These are phyloP conservation scores for Micronycteris hirsuta DNA, from an alignment of 2,113 vertebrate species.

Conservation along the genomic window DNA sequence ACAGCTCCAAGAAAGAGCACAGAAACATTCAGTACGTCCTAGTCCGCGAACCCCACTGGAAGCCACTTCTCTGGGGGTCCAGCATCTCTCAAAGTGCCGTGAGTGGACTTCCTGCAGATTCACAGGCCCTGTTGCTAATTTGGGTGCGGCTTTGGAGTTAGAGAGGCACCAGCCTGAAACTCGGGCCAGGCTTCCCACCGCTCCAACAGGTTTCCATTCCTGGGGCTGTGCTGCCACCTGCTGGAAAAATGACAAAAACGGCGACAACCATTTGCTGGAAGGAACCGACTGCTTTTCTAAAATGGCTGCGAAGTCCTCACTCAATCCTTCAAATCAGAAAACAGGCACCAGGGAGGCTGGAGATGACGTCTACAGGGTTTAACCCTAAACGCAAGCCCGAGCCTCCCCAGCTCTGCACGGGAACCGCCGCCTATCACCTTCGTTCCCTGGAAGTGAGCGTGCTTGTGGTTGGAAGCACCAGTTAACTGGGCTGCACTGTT, in stretches of 20 bases:
- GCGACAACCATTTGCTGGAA: constrained; percentile 64
- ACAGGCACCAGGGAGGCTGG: rapidly evolving
- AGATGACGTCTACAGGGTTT: background rate
- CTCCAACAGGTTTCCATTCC: no score
- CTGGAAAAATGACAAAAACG: background rate
- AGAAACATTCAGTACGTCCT: no score
- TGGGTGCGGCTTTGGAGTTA: background rate
- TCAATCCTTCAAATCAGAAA: background rate
- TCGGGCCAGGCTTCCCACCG: no score
- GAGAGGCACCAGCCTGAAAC: background rate
- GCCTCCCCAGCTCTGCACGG: background rate
- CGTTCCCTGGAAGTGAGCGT: no score
- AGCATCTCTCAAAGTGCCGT: background rate
- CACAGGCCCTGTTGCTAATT: background rate
- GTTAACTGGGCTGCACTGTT: background rate
- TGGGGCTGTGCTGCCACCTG: constrained; percentile 55
- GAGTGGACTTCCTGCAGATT: background rate
- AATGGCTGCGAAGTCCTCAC: constrained; percentile 74
- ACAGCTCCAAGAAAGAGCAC: background rate
- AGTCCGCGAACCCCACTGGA: background rate
- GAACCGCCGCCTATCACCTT: background rate
- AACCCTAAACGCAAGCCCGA: background rate
- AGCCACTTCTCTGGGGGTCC: background rate
- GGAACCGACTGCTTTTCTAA: constrained; percentile 29
- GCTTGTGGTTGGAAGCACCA: no score